phyloP scores from a whole-genome alignment of 2,888 invertebrate species.

The Crematogaster levior region DNA sequence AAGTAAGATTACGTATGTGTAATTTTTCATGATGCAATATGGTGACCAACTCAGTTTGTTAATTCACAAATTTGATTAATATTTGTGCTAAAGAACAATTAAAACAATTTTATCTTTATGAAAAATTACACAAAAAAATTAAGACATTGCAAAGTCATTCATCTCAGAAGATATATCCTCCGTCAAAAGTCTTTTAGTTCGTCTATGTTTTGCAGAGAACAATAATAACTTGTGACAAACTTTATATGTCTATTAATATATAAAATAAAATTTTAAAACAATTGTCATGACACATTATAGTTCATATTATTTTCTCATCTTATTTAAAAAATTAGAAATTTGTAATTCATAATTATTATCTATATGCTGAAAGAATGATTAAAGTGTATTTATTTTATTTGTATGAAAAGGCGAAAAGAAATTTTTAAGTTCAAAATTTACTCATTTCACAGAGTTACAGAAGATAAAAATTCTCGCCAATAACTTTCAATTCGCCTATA shows the following conservation, averaged over 20 bases:
- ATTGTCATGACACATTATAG: not conserved
- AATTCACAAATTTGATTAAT: not conserved
- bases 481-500: constrained; percentile 27
- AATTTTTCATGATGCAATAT: not conserved
- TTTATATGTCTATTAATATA: not conserved
- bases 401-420: too few species aligned
- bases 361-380: too few species aligned
- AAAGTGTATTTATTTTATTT: too few species aligned
- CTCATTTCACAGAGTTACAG: not conserved
- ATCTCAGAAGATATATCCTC: not conserved
- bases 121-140: not conserved
- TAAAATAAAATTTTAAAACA: not conserved
- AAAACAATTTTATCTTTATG: not conserved
- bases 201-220: not conserved
- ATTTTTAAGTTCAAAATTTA: not conserved
- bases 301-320: not conserved
- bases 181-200: not conserved
- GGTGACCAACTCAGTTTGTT: not conserved
- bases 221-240: not conserved
- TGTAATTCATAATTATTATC: too few species aligned
- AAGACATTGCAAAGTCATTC: not conserved
- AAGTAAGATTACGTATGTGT: not conserved
- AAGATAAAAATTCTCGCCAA: not conserved
- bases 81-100: not conserved
- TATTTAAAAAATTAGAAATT: too few species aligned